phyloP scores from a whole-genome alignment of 1,140 invertebrate genomes.

The Cherax quadricarinatus region DNA sequence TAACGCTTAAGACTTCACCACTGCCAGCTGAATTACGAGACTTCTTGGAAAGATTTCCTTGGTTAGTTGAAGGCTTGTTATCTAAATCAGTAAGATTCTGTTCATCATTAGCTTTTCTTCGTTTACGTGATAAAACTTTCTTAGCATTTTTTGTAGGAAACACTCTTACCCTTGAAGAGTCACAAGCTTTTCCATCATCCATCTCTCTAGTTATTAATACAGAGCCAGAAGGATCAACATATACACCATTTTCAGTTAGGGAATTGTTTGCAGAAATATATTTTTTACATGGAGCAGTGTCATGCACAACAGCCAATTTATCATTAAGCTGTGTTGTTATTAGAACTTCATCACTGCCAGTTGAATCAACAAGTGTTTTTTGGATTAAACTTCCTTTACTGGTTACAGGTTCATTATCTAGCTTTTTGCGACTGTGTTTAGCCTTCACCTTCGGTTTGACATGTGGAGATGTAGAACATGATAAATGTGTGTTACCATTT shows the following conservation, averaged over 20 bases:
- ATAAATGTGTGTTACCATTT: neutral
- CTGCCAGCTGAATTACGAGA: too few species aligned
- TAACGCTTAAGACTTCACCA: too few species aligned
- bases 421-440: neutral
- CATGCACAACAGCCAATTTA: neutral
- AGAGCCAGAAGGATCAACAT: neutral
- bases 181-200: neutral
- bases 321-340: neutral
- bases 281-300: too few species aligned
- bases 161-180: neutral
- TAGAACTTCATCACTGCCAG: neutral
- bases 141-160: neutral
- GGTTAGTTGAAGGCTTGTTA: too few species aligned
- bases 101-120: neutral
- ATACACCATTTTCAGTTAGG: neutral
- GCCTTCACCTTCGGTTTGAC: neutral
- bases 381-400: neutral
- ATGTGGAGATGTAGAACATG: neutral
- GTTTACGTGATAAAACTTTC: neutral
- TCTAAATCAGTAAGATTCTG: too few species aligned
- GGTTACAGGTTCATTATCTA: neutral
- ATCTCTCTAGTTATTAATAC: neutral
- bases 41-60: too few species aligned
- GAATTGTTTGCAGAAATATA: neutral
- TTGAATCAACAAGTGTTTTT: neutral